phyloP scores from a whole-genome alignment of 2,797 vertebrate species.

The Prunella strophiata region DNA sequence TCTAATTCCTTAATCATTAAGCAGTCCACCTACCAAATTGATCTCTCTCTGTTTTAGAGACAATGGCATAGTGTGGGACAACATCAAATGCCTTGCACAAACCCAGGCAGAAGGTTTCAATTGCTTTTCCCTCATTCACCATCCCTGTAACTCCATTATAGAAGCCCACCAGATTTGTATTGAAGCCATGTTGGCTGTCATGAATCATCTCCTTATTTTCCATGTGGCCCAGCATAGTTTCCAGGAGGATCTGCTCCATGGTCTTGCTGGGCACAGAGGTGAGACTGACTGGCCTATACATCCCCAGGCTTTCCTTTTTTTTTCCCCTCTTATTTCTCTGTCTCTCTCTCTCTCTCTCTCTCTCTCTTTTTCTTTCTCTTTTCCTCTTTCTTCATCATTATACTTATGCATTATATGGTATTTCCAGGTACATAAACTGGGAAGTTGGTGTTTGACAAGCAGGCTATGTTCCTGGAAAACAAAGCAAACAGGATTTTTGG shows the following conservation, averaged over 20 bases:
- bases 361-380: too few relatives aligned
- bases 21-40: neutral
- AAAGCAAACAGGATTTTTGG: neutral
- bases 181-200: neutral
- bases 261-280: neutral
- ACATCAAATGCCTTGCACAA: neutral
- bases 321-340: neutral
- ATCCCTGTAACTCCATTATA: neutral
- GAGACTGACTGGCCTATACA: rapidly evolving
- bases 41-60: neutral
- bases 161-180: neutral
- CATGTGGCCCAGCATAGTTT: neutral
- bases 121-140: neutral
- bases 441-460: neutral
- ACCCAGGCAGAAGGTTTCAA: neutral
- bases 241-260: neutral
- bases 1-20: neutral
- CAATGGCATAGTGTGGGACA: neutral
- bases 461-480: neutral
- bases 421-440: neutral
- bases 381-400: neutral
- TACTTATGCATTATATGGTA: neutral
- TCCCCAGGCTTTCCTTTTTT: neutral
- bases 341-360: neutral
- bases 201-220: neutral